These are phyloP conservation scores for Schizaphis graminum DNA, from an alignment of 2,888 invertebrate species.

Conservation along the genomic window DNA sequence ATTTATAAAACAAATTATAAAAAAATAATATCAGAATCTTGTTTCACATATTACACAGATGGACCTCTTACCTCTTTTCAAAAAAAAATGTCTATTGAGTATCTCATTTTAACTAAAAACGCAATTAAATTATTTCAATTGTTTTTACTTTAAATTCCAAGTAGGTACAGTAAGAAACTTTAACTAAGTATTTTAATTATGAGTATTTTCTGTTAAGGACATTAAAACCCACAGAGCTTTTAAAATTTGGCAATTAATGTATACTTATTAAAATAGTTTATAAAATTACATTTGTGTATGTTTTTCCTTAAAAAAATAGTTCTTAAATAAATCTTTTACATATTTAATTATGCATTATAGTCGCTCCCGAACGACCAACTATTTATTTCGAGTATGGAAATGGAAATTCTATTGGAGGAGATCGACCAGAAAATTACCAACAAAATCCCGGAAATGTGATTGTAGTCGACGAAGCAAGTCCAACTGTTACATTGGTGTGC, in stretches of 20 bases:
- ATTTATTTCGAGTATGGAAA: not conserved
- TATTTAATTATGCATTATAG: not conserved
- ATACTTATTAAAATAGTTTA: not conserved
- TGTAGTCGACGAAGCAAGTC: constrained; percentile 44
- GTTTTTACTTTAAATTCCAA: not conserved
- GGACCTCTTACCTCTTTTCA: not conserved
- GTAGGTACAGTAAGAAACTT: not conserved
- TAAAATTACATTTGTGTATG: not conserved
- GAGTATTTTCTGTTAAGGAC: not conserved
- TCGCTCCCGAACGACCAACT: constrained; percentile 45
- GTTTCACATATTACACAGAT: not conserved
- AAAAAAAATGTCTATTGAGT: not conserved
- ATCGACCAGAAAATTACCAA: constrained; percentile 43
- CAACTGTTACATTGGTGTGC: constrained; percentile 36
- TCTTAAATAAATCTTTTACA: not conserved
- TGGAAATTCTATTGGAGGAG: not conserved
- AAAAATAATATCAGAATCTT: not conserved
- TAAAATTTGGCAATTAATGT: not conserved
- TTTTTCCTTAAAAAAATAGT: not conserved
- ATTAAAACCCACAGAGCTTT: not conserved
- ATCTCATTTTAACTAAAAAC: not conserved
- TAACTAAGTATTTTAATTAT: not conserved
- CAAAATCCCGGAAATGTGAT: constrained; percentile 19
- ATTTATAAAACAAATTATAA: not conserved
- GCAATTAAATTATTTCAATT: not conserved